A percentile compares a stretch with the other conserved stretches of the same genome.
These are phyloP conservation scores for Ganaspis sp. DNA, from an alignment of 1,140 invertebrate genomes.

Conservation along the genomic window DNA sequence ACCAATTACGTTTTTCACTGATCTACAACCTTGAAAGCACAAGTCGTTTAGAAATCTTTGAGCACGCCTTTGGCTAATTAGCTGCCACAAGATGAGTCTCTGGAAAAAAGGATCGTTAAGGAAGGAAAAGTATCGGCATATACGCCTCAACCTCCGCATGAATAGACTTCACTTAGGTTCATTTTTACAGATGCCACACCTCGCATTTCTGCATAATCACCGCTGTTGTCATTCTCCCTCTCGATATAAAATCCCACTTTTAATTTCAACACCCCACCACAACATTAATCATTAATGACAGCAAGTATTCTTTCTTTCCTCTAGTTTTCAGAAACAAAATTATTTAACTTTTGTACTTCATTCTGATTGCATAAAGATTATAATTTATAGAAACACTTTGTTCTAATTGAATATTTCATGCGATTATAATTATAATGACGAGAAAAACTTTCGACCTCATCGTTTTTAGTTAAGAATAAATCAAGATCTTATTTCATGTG, in stretches of 20 bases:
- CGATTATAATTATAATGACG: too few relatives aligned
- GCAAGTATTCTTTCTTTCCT: background rate
- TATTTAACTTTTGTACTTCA: constrained; percentile 5
- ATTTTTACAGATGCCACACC: constrained; percentile 45
- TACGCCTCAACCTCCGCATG: constrained; percentile 37
- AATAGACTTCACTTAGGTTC: constrained; percentile 46
- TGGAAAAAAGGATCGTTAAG: constrained; percentile 22
- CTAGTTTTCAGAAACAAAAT: background rate
- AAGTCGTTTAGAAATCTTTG: constrained; percentile 12
- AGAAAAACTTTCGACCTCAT: too few relatives aligned
- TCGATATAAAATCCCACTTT: constrained; percentile 13
- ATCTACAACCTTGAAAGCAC: constrained; percentile 1
- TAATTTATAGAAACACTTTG: too few relatives aligned
- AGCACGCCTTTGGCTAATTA: constrained; percentile 22
- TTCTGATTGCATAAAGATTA: too few relatives aligned
- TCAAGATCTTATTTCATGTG: too few relatives aligned
- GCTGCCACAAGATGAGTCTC: background rate
- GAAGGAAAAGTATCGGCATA: constrained; percentile 1
- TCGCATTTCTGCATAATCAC: constrained; percentile 69
- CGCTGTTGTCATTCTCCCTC: constrained; percentile 52
- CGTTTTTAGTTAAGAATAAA: too few relatives aligned
- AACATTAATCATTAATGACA: background rate
- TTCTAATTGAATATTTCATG: background rate
- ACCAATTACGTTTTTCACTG: constrained; percentile 2
- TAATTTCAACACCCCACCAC: constrained; percentile 19